A percentile compares a stretch with the other conserved stretches of the same genome.
These are phyloP conservation scores for Eupithecia dodoneata DNA, from an alignment of 2,888 invertebrate species.

Conservation along the genomic window DNA sequence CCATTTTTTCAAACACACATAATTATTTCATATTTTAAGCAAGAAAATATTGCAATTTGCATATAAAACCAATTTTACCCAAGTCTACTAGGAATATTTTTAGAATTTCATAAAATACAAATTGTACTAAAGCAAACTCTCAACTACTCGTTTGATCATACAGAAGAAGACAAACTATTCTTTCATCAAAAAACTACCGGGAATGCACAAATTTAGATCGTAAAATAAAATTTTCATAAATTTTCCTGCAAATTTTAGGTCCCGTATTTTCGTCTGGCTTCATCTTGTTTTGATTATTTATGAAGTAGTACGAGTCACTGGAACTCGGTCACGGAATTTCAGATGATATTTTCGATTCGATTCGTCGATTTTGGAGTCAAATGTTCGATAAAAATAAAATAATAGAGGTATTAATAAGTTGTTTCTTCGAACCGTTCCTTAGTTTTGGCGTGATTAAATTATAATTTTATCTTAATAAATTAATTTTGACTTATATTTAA, in stretches of 20 bases:
- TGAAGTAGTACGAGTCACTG: constrained; percentile 32
- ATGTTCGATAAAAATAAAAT: neutral
- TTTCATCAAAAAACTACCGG: neutral
- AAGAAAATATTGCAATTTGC: neutral
- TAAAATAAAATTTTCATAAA: constrained; percentile 57
- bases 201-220: constrained; percentile 49
- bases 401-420: neutral
- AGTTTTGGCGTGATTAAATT: neutral
- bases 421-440: neutral
- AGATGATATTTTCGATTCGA: neutral
- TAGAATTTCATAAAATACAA: neutral
- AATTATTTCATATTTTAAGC: neutral
- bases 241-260: constrained; percentile 38
- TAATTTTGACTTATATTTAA: too few relatives aligned
- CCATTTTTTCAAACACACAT: too few relatives aligned
- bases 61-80: neutral
- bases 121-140: neutral
- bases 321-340: neutral
- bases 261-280: constrained; percentile 36
- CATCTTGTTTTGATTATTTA: constrained; percentile 40
- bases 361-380: neutral
- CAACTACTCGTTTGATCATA: neutral
- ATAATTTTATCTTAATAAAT: too few relatives aligned
- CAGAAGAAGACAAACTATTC: neutral
- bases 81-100: neutral